These are phyloP conservation scores for Bos javanicus DNA, from an alignment of 2,113 vertebrate species.

Conservation along the genomic window DNA sequence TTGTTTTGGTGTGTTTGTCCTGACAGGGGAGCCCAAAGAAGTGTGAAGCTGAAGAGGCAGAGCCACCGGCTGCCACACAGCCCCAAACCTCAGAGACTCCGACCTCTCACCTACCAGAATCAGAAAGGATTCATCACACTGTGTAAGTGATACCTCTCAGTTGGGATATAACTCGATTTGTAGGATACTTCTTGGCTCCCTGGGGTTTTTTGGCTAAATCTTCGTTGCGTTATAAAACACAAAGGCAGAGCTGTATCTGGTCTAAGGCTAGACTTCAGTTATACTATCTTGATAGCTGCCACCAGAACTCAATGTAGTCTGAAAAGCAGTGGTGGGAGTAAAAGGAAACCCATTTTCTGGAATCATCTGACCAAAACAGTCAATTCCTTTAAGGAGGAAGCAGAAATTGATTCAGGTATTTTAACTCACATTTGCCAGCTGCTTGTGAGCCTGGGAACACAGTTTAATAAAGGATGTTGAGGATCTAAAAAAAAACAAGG, in stretches of 20 bases:
- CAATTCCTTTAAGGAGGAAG: not conserved
- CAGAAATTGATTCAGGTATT: not conserved
- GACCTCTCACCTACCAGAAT: slow-evolving; percentile 56
- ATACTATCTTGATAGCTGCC: not conserved
- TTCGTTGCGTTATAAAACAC: slow-evolving; percentile 44
- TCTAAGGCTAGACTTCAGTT: slow-evolving; percentile 6
- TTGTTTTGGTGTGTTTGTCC: slow-evolving; percentile 57
- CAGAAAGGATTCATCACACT: slow-evolving; percentile 56
- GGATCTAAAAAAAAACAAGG: not conserved
- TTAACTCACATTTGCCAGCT: not conserved
- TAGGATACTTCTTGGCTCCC: not conserved
- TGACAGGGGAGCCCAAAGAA: slow-evolving; percentile 66
- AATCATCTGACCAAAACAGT: not conserved
- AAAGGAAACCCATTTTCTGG: not conserved
- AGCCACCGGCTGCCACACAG: slow-evolving; percentile 59
- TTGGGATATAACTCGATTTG: not conserved
- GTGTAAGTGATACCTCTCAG: slow-evolving; percentile 60
- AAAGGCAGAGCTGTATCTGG: slow-evolving; percentile 31
- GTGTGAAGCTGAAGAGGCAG: slow-evolving; percentile 70
- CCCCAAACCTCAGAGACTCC: slow-evolving; percentile 60
- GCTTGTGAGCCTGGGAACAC: not conserved
- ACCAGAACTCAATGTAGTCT: not conserved
- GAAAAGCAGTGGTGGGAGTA: slow-evolving; percentile 25
- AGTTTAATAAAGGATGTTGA: slow-evolving; percentile 16
- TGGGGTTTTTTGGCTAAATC: not conserved